Base-by-base conservation (phyloP, 2,113 vertebrate species). In the Poecile atricapillus region DNA sequence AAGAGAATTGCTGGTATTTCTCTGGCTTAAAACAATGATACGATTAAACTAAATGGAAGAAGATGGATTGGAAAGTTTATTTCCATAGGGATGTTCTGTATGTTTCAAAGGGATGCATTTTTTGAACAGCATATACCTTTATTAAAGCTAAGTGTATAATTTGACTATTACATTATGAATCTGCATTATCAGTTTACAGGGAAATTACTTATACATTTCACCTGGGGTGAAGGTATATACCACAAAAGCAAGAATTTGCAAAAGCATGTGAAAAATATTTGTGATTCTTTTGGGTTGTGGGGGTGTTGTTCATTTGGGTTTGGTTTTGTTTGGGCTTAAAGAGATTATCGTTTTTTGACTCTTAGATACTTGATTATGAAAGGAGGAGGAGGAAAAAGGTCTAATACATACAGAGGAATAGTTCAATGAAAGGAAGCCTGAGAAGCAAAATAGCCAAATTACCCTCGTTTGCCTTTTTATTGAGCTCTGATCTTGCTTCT, bases 401-500 rank as follows among this genome's bases (percentile, higher is more conserved):
- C 47, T 25, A 81, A 47, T 49, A 63, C 16, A 87, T 35, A 53
- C 3, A 87, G 67, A 46, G 53, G 30, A 85, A 86, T 5, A 93
- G 9, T n/a, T 44, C 43, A 19, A 78, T 37, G 67, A 80, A 46
- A 87, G 35, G 49, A 94, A 87, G 28, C 13, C 46, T 49, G n/a
- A 74, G 43, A 59, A 95, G 56, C 31, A 71, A 63, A 86, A 73
- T 13, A 90, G 65, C 2, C 3, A 83, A 96, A 95, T 83, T 97
- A 97, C 98, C 97, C 47, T 96, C 46, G 71, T 98, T 98, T 25
- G 97, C 91, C 97, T 99, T 99, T 96, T 98, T 98, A 69, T 97
- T 98, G 89, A 99, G 84, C 87, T 99, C 97, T 94, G 89, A 97
- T 94, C 97, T 98, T 92, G 98, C 99, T 95, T 99, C 98, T 94